A percentile compares a stretch with the other conserved stretches of the same genome.
Evolutionary conservation across 1,140 invertebrate genomes (phyloP).

Genomic region (Calliphora vicina): DNA sequence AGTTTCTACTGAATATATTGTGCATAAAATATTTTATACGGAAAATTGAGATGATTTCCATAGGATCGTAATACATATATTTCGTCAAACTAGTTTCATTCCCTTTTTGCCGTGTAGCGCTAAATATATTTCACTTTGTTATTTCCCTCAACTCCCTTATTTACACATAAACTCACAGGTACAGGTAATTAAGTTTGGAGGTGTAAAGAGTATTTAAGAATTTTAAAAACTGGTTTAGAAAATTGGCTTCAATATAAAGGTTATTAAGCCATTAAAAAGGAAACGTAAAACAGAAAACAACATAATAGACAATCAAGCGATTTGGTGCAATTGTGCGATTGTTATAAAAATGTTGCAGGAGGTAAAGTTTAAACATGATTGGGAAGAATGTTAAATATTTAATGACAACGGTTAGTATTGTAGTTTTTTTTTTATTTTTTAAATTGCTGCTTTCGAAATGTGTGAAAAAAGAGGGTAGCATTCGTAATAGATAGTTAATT

Average conservation of each 20-base stretch:
- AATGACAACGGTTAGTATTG: background rate
- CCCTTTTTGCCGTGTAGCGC: no score
- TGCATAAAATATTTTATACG: no score
- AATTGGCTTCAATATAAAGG: background rate
- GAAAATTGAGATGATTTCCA: no score
- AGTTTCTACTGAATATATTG: no score
- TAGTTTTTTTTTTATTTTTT: no score
- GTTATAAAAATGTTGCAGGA: no score
- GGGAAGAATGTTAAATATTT: background rate
- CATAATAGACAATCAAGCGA: no score
- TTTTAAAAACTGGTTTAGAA: background rate
- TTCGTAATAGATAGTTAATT: no score
- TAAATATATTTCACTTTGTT: background rate
- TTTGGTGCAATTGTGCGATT: background rate
- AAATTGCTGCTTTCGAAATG: no score
- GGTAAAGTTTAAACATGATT: background rate
- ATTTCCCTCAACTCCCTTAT: background rate
- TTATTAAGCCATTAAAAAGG: slow-evolving; percentile 22
- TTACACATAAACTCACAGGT: background rate
- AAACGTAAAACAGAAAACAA: background rate
- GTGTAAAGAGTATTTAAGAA: background rate
- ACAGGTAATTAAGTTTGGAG: background rate
- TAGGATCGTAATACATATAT: no score
- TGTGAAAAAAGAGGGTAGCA: no score
- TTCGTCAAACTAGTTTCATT: no score